Evolutionary conservation across 2,113 vertebrate genomes (phyloP), one percentile per base, ranked within the genome.

Genomic region (Hepsetus odoe): DNA sequence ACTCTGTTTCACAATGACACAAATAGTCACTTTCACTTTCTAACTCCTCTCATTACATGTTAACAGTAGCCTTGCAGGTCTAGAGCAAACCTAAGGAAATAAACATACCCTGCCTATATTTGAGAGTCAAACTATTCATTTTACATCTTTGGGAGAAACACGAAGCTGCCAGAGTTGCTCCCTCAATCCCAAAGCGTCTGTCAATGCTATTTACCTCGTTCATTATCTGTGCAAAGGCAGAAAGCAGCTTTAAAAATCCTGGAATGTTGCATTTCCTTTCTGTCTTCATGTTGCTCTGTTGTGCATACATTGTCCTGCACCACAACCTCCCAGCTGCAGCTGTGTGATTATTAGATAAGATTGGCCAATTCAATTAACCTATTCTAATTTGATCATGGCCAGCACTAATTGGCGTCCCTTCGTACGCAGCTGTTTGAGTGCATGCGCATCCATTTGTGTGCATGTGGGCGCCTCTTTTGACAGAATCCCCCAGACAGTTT

Each of bases 341-440:
- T 59, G 77, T 77, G 72, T 80, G 80, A 84, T 85, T 84, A 84
- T 84, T 84, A 81, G 79, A 84, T 84, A 73, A 84, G 75, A 74
- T 79, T 72, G 30, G 77, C 66, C 30, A 79, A 84, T 84, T 84
- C 70, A 82, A 83, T 85, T 84, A 84, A 38, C 38, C 46, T 79
- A 56, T 78, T 84, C 68, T 84, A 84, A 87, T 87, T 83, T 62
- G 77, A 74, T 84, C 64, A 82, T 32, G 51, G 20, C 35, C 67
- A 68, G 74, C 58, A 20, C 46, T 82, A 84, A 85, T 84, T 76
- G 56, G 65, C 64, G 62, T 76, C 58, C 80, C 66, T 82, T 42
- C 62, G 62, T 49, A 68, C 68, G 46, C 42, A 83, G 38, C 67
- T 28, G 62, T 72, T 53, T 46, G 65, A 40, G 16, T 1, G 26